Evolutionary conservation across 1,140 invertebrate species (phyloP).

Genomic region (Bursaphelenchus mucronatus): DNA sequence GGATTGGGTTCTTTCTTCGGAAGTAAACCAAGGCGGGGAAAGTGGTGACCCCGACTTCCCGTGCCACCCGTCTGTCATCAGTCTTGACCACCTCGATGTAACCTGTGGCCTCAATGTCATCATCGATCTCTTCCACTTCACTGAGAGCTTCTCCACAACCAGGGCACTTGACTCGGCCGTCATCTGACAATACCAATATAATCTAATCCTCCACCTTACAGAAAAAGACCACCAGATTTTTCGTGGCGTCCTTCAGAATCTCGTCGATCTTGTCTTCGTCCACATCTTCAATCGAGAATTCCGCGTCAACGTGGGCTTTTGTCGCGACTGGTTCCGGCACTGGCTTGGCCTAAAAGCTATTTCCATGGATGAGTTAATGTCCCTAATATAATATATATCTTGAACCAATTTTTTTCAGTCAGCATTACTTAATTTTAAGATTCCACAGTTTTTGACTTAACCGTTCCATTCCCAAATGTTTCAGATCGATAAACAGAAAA

Average conservation of each 20-base stretch:
- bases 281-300: slow-evolving; percentile 60
- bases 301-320: slow-evolving; percentile 34
- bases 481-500: slow-evolving; percentile 16
- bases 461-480: too few relatives aligned
- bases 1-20: slow-evolving; percentile 56
- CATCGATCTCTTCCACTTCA: slow-evolving; percentile 60
- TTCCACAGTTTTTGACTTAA: too few relatives aligned
- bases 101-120: slow-evolving; percentile 59
- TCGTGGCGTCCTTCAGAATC: slow-evolving; percentile 54
- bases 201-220: slow-evolving; percentile 41
- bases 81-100: slow-evolving; percentile 61
- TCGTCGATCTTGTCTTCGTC: slow-evolving; percentile 60
- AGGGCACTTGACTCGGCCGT: slow-evolving; percentile 58
- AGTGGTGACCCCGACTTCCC: slow-evolving; percentile 55
- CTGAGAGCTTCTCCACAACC: slow-evolving; percentile 51
- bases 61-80: slow-evolving; percentile 57
- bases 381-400: not conserved
- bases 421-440: too few relatives aligned
- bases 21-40: slow-evolving; percentile 60
- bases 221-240: slow-evolving; percentile 60
- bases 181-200: slow-evolving; percentile 45
- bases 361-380: slow-evolving; percentile 2
- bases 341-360: slow-evolving; percentile 11
- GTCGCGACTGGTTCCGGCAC: slow-evolving; percentile 6
- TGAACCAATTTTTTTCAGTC: slow-evolving; percentile 16